A percentile compares a stretch with the other conserved stretches of the same genome.
These are phyloP conservation scores for Hybognathus amarus DNA, from an alignment of 2,797 vertebrate genomes.

Conservation along the genomic window DNA sequence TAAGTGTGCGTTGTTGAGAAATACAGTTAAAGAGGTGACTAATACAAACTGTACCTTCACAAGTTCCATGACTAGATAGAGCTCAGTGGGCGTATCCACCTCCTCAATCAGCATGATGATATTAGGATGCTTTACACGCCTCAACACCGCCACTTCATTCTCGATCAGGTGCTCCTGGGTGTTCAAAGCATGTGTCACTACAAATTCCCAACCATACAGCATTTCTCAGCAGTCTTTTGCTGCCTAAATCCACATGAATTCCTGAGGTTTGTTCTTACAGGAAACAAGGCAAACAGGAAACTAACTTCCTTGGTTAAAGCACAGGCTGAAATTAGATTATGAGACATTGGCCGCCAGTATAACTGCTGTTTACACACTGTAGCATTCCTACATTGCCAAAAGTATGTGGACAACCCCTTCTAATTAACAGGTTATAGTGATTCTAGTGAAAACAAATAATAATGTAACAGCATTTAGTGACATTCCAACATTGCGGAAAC, in stretches of 20 bases:
- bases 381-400: background rate
- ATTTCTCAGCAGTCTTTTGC: slow-evolving; percentile 25
- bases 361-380: background rate
- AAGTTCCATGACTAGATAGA: slow-evolving; percentile 96
- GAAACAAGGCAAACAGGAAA: slow-evolving; percentile 47
- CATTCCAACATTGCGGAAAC: background rate
- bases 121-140: slow-evolving; percentile 94
- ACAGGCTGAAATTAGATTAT: slow-evolving; percentile 18
- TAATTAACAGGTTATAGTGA: background rate
- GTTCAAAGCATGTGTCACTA: slow-evolving; percentile 13
- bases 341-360: background rate
- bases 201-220: background rate
- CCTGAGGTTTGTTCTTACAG: slow-evolving; percentile 22
- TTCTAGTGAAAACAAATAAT: slow-evolving; percentile 12
- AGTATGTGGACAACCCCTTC: background rate
- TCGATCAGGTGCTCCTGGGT: slow-evolving; percentile 95
- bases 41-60: slow-evolving; percentile 56
- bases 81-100: slow-evolving; percentile 89
- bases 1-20: background rate
- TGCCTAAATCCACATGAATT: slow-evolving; percentile 21
- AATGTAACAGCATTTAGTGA: background rate
- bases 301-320: slow-evolving; percentile 34
- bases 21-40: background rate
- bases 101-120: slow-evolving; percentile 98
- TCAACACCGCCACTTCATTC: slow-evolving; percentile 94